phyloP scores from a whole-genome alignment of 2,113 vertebrate species.

The Tichodroma muraria region DNA sequence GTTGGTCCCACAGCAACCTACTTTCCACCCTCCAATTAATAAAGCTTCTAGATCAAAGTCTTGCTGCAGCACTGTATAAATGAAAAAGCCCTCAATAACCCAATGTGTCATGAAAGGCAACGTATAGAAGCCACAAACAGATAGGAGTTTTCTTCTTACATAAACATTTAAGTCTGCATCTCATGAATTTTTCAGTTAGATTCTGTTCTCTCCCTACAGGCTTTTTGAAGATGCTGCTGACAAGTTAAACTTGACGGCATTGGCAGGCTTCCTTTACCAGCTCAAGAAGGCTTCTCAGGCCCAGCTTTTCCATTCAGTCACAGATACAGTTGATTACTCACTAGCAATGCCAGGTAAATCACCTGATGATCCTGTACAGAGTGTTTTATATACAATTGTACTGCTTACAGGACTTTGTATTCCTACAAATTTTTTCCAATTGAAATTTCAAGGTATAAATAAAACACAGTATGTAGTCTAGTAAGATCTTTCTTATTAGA shows the following conservation, averaged over 20 bases:
- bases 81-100: neutral
- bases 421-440: neutral
- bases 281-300: slow-evolving; percentile 91
- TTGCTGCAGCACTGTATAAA: neutral
- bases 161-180: neutral
- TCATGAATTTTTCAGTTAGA: neutral
- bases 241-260: slow-evolving; percentile 85
- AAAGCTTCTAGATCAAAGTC: neutral
- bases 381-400: neutral
- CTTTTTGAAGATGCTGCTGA: slow-evolving; percentile 91
- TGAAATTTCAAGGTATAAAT: neutral
- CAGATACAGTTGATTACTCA: slow-evolving; percentile 89
- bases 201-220: slow-evolving; percentile 67
- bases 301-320: slow-evolving; percentile 91
- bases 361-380: neutral
- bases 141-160: neutral
- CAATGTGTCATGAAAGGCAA: neutral
- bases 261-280: slow-evolving; percentile 92
- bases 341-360: slow-evolving; percentile 92
- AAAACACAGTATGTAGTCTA: neutral
- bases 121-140: neutral
- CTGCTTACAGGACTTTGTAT: neutral
- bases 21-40: neutral
- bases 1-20: neutral
- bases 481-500: neutral